Evolutionary conservation across 1,140 invertebrate species (phyloP).

Genomic region (Ceratoteleas bidentatus): DNA sequence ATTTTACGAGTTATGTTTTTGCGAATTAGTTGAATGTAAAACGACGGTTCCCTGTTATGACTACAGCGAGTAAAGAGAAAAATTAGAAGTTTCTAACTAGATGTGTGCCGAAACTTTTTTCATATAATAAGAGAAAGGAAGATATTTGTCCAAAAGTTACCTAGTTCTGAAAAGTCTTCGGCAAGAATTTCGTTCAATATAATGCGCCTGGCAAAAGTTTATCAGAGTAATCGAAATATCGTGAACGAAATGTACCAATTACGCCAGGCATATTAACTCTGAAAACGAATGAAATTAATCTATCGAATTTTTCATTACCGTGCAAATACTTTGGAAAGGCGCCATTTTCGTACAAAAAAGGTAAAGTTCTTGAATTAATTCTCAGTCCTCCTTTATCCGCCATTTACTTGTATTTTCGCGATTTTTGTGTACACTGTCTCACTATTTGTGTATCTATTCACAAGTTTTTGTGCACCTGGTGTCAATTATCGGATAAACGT

Average conservation of each 20-base stretch:
- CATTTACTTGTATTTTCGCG: no score
- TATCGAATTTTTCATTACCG: no score
- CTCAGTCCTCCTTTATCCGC: background rate
- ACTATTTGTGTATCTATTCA: no score
- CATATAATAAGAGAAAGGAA: constrained; percentile 46
- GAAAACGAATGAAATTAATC: background rate
- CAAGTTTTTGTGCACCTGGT: no score
- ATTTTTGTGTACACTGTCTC: no score
- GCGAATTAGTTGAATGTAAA: constrained; percentile 1
- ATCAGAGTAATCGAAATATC: constrained; percentile 5
- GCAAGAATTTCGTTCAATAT: constrained; percentile 19
- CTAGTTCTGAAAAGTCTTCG: constrained; percentile 8
- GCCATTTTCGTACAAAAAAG: background rate
- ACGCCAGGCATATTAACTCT: no score
- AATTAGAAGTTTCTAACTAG: constrained; percentile 26
- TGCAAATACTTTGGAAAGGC: background rate
- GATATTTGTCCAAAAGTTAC: constrained; percentile 28
- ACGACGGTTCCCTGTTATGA: constrained; percentile 15
- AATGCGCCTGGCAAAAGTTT: constrained; percentile 13
- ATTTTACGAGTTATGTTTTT: constrained; percentile 11
- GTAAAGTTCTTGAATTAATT: background rate
- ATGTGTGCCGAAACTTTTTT: constrained; percentile 34
- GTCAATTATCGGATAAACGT: no score
- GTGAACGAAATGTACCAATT: no score
- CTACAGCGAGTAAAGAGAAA: constrained; percentile 28